Base-by-base conservation (phyloP, 2,797 vertebrate species). In the Neosalanx taihuensis region DNA sequence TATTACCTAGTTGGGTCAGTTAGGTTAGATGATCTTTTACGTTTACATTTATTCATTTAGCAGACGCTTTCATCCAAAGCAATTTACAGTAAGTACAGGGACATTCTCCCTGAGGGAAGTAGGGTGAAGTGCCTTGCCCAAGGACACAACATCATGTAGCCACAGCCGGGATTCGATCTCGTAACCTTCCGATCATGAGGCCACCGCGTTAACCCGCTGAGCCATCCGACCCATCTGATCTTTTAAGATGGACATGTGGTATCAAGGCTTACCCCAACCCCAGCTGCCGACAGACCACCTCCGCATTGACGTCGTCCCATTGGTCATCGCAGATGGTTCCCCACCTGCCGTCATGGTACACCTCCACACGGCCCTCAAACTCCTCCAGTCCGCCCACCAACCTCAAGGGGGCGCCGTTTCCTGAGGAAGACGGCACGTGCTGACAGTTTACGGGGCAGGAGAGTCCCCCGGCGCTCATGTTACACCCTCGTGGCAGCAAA, bases 371-470 rank as follows among this genome's bases (percentile, higher is more conserved):
- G 1, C 92, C 92, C 69, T 93, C 89, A 62, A 90, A 91, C 56
- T 90, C 85, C 79, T 92, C 92, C 84, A 90, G 87, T 3, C 94
- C 94, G 53, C 92, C 94, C 61, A 92, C 94, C 66, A 96, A 88
- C 64, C 95, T 92, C 77, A 96, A 74, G 0, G 94, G 94, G 57
- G 90, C 85, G 58, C 86, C 90, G 72, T 86, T 87, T 79, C 92
- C 94, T 95, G 87, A 86, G 41, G 70, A 62, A 66, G 33, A 80
- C 23, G 59, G 18, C 23, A 2, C 2, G 33, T 31, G 46, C 18
- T 12, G 41, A 64, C 53, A 53, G 49, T 35, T 56, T 58, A 67
- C 64, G 20, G 6, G 20, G 26, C 18, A 64, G n/a, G 41, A 26
- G 9, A 46, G 7, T 13, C 23, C 23, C 41, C 10, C 6, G n/a